These are phyloP conservation scores for Apotomis turbidana DNA, from an alignment of 2,888 invertebrate genomes.

Conservation along the genomic window DNA sequence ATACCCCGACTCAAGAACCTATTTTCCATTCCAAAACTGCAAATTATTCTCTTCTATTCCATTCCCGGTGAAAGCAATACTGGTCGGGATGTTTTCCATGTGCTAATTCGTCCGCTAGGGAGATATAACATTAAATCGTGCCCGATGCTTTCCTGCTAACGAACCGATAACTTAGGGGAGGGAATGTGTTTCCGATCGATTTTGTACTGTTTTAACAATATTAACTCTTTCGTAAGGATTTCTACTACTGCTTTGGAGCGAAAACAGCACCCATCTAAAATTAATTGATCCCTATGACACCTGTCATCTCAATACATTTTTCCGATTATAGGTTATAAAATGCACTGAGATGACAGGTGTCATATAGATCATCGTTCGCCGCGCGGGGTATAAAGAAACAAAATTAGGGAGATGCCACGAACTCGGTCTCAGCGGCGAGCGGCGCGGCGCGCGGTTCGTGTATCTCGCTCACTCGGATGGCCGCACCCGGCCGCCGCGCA, in stretches of 20 bases:
- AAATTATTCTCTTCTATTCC: conserved; percentile 17
- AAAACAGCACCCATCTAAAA: too few species aligned
- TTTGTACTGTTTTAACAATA: conserved; percentile 44
- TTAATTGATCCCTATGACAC: too few species aligned
- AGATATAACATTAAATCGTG: conserved; percentile 79
- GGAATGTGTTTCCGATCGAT: conserved; percentile 54
- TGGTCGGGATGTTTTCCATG: conserved; percentile 65
- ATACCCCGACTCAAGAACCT: background rate
- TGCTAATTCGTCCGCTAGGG: conserved; percentile 77
- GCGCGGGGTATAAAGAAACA: too few species aligned
- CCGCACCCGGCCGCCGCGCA: too few species aligned
- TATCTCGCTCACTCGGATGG: too few species aligned
- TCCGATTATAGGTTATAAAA: too few species aligned
- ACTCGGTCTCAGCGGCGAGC: too few species aligned
- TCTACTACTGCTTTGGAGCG: background rate
- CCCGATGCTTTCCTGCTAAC: conserved; percentile 70
- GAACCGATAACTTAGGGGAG: conserved; percentile 73
- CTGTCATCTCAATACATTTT: too few species aligned
- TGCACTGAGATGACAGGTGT: too few species aligned
- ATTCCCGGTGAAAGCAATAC: conserved; percentile 40
- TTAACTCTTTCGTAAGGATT: conserved; percentile 1
- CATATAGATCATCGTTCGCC: too few species aligned
- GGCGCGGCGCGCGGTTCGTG: too few species aligned
- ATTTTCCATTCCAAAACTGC: conserved; percentile 1
- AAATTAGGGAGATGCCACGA: too few species aligned